Evolutionary conservation across 1,140 invertebrate species (phyloP).

Genomic region (Apis laboriosa): DNA sequence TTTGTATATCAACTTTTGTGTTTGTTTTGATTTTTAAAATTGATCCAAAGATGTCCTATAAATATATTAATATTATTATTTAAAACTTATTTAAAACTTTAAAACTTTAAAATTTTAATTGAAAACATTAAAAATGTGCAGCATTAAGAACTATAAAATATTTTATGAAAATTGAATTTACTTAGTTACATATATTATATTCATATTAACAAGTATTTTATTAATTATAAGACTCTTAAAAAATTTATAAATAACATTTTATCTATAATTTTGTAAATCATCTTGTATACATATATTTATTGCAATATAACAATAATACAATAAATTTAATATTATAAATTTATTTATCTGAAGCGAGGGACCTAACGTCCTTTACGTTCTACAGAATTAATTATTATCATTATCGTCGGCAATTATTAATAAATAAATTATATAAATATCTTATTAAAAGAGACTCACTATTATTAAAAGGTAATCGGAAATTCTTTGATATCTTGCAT

Average conservation of each 20-base stretch:
- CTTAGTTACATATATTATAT: neutral
- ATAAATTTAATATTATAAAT: conserved; percentile 46
- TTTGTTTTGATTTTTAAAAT: too few species aligned
- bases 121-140: too few species aligned
- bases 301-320: conserved; percentile 53
- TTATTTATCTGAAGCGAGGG: conserved; percentile 42
- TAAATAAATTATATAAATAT: conserved; percentile 45
- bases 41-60: too few species aligned
- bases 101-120: too few species aligned
- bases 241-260: conserved; percentile 31
- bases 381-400: conserved; percentile 49
- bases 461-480: conserved; percentile 19
- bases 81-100: too few species aligned
- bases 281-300: conserved; percentile 52
- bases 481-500: conserved; percentile 37
- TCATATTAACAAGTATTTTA: neutral
- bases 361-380: conserved; percentile 46
- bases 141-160: neutral
- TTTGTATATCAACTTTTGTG: too few species aligned
- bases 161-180: conserved; percentile 5
- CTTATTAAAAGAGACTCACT: conserved; percentile 39
- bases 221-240: neutral
- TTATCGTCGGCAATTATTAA: conserved; percentile 32
- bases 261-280: conserved; percentile 44
- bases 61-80: too few species aligned